These are phyloP conservation scores for Micromussa lordhowensis DNA, from an alignment of 92 coral and sea anemone species.

Conservation along the genomic window DNA sequence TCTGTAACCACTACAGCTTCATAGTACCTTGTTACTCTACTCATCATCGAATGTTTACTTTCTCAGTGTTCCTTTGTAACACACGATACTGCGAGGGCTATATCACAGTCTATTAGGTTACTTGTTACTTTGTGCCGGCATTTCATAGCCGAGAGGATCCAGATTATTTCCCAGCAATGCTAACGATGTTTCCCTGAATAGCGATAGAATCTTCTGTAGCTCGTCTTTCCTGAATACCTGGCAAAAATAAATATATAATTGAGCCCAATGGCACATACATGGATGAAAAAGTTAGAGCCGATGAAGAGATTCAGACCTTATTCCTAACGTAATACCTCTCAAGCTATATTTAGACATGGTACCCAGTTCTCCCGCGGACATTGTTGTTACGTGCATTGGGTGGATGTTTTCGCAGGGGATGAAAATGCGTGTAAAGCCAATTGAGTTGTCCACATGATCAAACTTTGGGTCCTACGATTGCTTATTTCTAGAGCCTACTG, in stretches of 20 bases:
- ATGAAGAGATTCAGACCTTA: no score
- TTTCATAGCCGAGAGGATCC: constrained; percentile 94
- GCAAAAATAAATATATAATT: neutral
- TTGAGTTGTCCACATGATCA: no score
- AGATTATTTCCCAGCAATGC: constrained; percentile 77
- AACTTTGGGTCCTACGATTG: no score
- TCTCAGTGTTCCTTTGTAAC: neutral
- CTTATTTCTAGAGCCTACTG: no score
- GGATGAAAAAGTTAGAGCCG: neutral
- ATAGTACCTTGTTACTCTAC: neutral
- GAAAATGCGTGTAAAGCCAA: no score
- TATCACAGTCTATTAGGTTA: neutral
- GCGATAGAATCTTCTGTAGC: constrained; percentile 79
- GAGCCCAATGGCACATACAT: neutral
- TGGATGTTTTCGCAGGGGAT: no score
- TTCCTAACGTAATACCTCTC: no score
- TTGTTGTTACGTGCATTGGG: no score
- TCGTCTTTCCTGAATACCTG: constrained; percentile 99
- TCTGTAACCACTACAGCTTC: neutral
- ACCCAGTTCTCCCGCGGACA: no score
- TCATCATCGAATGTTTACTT: neutral
- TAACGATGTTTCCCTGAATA: constrained; percentile 84
- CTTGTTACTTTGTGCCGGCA: constrained; percentile 29
- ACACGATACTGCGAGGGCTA: neutral
- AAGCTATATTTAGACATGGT: no score